phyloP scores from a whole-genome alignment of 2,797 vertebrate genomes.

The Chrysocyon brachyurus region DNA sequence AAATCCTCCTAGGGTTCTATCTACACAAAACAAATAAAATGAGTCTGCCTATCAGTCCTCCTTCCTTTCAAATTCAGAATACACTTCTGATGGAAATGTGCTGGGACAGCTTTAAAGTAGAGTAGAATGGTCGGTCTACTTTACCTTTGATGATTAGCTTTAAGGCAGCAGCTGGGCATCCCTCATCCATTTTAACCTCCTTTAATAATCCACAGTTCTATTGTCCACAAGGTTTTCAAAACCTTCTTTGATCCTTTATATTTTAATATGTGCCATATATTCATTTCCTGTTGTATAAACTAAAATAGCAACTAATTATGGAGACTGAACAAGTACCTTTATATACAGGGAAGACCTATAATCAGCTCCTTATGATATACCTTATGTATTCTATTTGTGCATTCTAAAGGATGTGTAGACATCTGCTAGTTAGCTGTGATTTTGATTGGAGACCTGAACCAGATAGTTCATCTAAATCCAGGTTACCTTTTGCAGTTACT shows the following conservation, averaged over 20 bases:
- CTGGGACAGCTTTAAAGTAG: constrained; percentile 2
- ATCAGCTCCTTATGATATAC: background rate
- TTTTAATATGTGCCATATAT: background rate
- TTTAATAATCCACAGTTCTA: constrained; percentile 33
- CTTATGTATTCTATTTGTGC: background rate
- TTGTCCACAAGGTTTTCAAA: constrained; percentile 25
- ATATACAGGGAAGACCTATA: background rate
- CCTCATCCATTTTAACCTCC: background rate
- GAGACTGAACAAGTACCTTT: background rate
- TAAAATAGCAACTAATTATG: constrained; percentile 22
- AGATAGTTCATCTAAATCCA: constrained; percentile 6
- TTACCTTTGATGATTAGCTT: constrained; percentile 35
- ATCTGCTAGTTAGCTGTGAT: constrained; percentile 42
- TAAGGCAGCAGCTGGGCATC: background rate
- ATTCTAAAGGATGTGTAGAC: background rate
- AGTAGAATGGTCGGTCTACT: background rate
- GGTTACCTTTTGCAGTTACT: background rate
- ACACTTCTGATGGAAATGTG: background rate
- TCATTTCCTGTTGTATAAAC: constrained; percentile 39
- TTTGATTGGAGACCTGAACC: constrained; percentile 46
- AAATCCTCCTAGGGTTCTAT: background rate
- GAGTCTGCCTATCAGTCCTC: background rate
- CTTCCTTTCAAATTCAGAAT: background rate
- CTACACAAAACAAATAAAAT: constrained; percentile 7
- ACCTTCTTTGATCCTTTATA: constrained; percentile 9